Evolutionary conservation across 2,888 invertebrate species (phyloP).

Genomic region (Napeogenes inachia): DNA sequence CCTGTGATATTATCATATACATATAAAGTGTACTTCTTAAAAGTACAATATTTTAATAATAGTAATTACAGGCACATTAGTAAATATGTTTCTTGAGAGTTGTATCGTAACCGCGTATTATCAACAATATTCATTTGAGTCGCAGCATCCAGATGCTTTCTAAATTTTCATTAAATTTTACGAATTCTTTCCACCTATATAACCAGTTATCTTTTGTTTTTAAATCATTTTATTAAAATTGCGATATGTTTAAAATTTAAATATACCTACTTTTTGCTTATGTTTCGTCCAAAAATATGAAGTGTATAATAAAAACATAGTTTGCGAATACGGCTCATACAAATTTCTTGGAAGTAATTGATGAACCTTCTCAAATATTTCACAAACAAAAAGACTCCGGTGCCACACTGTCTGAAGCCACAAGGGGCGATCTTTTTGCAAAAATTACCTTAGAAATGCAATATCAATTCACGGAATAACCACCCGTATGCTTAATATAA

Average conservation of each 20-base stretch:
- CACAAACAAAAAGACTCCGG: conserved; percentile 65
- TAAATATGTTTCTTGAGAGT: conserved; percentile 14
- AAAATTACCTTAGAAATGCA: conserved; percentile 67
- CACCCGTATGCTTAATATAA: conserved; percentile 43
- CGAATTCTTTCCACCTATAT: conserved; percentile 13
- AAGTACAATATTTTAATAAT: conserved; percentile 8
- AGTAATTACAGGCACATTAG: conserved; percentile 23
- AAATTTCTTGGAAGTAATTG: conserved; percentile 62
- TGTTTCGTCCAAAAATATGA: neutral
- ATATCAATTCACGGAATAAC: conserved; percentile 41
- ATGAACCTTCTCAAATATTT: conserved; percentile 52
- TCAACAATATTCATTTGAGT: conserved; percentile 15
- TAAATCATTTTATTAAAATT: conserved; percentile 9
- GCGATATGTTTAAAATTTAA: conserved; percentile 1
- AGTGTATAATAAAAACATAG: conserved; percentile 14
- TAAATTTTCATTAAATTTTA: conserved; percentile 27
- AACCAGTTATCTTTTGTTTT: too few species aligned
- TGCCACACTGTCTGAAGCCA: conserved; percentile 72
- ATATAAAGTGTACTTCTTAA: too few species aligned
- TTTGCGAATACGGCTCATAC: conserved; percentile 29
- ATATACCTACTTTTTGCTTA: neutral
- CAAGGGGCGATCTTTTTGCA: conserved; percentile 63
- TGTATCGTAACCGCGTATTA: conserved; percentile 25
- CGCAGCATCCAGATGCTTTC: conserved; percentile 18
- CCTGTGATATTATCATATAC: too few species aligned